These are phyloP conservation scores for Apamea epomidion DNA, from an alignment of 2,888 invertebrate genomes.

Conservation along the genomic window DNA sequence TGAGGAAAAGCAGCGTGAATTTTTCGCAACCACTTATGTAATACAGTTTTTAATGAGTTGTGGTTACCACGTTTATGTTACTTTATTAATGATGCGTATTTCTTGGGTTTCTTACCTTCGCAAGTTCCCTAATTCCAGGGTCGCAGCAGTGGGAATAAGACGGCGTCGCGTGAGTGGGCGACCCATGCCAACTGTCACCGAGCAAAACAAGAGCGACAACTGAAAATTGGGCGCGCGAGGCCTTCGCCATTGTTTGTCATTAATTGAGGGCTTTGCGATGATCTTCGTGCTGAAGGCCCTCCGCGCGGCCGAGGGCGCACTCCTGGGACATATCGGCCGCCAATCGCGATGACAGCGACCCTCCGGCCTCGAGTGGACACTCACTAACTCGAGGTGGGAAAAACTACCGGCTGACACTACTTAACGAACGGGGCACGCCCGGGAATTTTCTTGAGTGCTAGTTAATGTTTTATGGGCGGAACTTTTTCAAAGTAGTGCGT, in stretches of 20 bases:
- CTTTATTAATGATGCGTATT: constrained; percentile 34
- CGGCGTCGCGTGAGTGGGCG: constrained; percentile 76
- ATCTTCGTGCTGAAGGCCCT: constrained; percentile 83
- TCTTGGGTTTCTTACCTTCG: constrained; percentile 38
- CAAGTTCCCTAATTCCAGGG: constrained; percentile 43
- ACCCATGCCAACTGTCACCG: constrained; percentile 87
- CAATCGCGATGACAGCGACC: constrained; percentile 89
- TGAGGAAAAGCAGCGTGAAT: constrained; percentile 3
- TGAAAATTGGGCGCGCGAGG: constrained; percentile 86
- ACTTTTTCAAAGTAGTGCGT: constrained; percentile 89
- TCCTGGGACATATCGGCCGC: constrained; percentile 88
- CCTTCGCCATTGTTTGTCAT: constrained; percentile 85
- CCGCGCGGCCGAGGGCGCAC: constrained; percentile 81
- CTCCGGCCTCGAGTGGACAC: constrained; percentile 83
- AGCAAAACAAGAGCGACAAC: constrained; percentile 86
- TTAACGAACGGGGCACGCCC: constrained; percentile 88
- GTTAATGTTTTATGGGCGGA: constrained; percentile 91
- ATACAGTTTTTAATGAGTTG: constrained; percentile 9
- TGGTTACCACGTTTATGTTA: constrained; percentile 27
- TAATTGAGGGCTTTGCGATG: constrained; percentile 89
- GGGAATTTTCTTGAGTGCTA: constrained; percentile 90
- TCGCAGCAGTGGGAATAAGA: constrained; percentile 74
- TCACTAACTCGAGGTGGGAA: constrained; percentile 86
- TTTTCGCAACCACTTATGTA: constrained; percentile 26
- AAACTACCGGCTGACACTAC: constrained; percentile 90